Conservation (phyloP, 35 echinoderm and acorn worm genomes). For the Apostichopus japonicus region DNA sequence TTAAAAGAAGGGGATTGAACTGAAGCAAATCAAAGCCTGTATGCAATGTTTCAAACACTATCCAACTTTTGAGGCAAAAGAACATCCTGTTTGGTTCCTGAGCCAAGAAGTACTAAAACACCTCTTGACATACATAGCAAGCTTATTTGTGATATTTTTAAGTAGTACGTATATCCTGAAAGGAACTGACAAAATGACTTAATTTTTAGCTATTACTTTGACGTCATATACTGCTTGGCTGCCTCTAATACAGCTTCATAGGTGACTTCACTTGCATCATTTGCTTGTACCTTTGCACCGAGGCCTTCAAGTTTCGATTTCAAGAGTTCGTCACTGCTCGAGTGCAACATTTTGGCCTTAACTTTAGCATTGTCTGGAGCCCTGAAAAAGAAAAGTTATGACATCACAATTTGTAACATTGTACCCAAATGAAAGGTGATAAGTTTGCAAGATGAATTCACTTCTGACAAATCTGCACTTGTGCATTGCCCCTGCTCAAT, state of each 20-base stretch:
- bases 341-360: neutral
- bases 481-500: too few species aligned
- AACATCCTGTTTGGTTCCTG: neutral
- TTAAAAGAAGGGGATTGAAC: neutral
- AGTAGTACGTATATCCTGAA: slow-evolving; percentile 2
- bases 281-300: neutral
- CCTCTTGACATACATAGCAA: slow-evolving; percentile 4
- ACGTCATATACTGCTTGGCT: neutral
- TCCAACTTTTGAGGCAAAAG: neutral
- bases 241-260: neutral
- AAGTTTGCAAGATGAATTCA: too few species aligned
- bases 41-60: neutral
- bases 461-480: too few species aligned
- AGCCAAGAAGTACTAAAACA: neutral
- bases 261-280: slow-evolving; percentile 3
- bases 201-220: neutral
- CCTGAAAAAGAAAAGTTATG: neutral
- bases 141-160: slow-evolving; percentile 14
- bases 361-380: neutral
- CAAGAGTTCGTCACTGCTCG: neutral
- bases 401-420: neutral
- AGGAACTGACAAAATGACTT: slow-evolving; percentile 2
- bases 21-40: slow-evolving; percentile 1
- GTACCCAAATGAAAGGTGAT: too few species aligned
- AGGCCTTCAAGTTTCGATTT: neutral